These are phyloP conservation scores for Lasioglossum oenotherae DNA, from an alignment of 2,888 invertebrate species.

Conservation along the genomic window DNA sequence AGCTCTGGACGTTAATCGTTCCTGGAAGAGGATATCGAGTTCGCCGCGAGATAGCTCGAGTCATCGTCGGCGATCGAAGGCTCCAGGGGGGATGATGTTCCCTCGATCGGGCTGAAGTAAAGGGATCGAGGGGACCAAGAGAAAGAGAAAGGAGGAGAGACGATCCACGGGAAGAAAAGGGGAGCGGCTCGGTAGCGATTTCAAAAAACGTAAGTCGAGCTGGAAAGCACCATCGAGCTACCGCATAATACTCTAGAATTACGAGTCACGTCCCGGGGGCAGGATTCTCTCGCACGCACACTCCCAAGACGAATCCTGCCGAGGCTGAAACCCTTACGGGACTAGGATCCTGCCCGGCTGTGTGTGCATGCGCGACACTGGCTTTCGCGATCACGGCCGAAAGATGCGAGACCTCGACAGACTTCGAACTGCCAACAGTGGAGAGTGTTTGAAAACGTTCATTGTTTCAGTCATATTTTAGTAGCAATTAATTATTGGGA, in stretches of 20 bases:
- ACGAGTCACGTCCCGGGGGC: constrained; percentile 75
- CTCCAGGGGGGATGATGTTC: neutral
- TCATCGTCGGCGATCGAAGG: neutral
- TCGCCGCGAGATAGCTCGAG: neutral
- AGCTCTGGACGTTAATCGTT: neutral
- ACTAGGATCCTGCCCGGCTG: neutral
- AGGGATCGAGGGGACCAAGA: neutral
- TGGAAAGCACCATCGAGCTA: constrained; percentile 62
- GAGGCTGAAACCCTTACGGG: neutral
- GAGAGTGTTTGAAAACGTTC: neutral
- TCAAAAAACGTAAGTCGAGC: constrained; percentile 47
- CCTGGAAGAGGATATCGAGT: neutral
- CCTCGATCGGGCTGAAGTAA: constrained; percentile 16
- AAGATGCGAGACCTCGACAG: neutral
- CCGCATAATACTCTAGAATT: constrained; percentile 78
- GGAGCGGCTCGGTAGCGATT: constrained; percentile 39
- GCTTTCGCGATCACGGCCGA: neutral
- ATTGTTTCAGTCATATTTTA: neutral
- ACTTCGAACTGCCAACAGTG: neutral
- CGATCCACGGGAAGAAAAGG: constrained; percentile 15
- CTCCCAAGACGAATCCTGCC: constrained; percentile 12
- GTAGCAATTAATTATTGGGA: no score
- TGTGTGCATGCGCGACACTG: neutral
- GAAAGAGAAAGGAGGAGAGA: neutral
- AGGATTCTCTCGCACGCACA: constrained; percentile 56